Evolutionary conservation across 2,113 vertebrate genomes (phyloP).

Genomic region (Buteo buteo): DNA sequence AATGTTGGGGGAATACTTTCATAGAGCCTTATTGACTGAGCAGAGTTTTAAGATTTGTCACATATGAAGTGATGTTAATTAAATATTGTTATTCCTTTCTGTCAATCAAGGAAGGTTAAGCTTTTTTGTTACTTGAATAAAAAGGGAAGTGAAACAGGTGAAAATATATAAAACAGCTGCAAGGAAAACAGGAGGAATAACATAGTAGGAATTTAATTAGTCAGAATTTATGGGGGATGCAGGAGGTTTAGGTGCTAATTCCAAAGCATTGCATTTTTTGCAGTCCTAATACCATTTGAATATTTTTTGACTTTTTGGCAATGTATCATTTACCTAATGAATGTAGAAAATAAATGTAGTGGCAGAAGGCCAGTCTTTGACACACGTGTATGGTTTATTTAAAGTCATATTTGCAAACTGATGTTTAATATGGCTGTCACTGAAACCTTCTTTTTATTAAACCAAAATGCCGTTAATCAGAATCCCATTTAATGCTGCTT

Average conservation of each 20-base stretch:
- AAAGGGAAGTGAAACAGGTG: slow-evolving; percentile 37
- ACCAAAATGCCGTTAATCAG: background rate
- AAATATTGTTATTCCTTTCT: slow-evolving; percentile 63
- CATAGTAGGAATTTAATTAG: slow-evolving; percentile 41
- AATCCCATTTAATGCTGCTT: background rate
- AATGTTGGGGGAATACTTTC: slow-evolving; percentile 46
- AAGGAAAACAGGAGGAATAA: slow-evolving; percentile 29
- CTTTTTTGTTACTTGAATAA: slow-evolving; percentile 37
- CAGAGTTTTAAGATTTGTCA: slow-evolving; percentile 71
- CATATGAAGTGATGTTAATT: slow-evolving; percentile 67
- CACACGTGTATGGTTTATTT: background rate
- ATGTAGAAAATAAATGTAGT: background rate
- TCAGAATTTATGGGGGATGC: background rate
- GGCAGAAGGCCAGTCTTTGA: background rate
- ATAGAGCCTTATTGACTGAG: slow-evolving; percentile 62
- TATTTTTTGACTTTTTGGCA: background rate
- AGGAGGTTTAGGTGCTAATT: slow-evolving; percentile 40
- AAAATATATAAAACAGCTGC: slow-evolving; percentile 45
- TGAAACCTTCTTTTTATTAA: background rate
- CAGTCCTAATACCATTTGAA: background rate
- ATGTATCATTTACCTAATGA: background rate
- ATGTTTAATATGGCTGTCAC: background rate
- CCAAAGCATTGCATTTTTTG: slow-evolving; percentile 7
- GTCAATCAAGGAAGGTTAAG: slow-evolving; percentile 53
- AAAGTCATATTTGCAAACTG: background rate